Percentiles rank a stretch among this genome's conserved stretches.
Conservation (phyloP, 2,113 vertebrate species). For the Tupaia chinensis region DNA sequence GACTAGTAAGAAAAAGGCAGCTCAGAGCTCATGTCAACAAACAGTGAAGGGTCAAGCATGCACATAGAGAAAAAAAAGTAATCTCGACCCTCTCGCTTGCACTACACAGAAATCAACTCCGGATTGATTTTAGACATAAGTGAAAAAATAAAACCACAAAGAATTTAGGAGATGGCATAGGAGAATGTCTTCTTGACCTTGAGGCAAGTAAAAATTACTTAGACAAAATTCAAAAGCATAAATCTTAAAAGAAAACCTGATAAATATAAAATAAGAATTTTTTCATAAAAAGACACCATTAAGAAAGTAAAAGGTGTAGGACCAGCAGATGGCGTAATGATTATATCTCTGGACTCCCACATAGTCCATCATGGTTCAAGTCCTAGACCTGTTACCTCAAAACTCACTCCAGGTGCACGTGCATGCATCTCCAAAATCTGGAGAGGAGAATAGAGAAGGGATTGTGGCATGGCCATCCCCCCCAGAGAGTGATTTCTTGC, state of each 20-base stretch:
- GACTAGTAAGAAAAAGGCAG: background rate
- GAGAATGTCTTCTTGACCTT: background rate
- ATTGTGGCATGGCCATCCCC: no score
- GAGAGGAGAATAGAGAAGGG: no score
- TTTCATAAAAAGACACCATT: constrained; percentile 28
- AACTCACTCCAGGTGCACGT: no score
- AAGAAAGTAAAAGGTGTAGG: background rate
- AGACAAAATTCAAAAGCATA: background rate
- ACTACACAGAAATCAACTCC: background rate
- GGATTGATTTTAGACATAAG: background rate
- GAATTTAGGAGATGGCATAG: background rate
- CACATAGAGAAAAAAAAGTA: background rate
- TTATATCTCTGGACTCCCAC: no score
- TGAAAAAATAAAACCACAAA: background rate
- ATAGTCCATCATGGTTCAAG: no score
- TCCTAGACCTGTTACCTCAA: no score
- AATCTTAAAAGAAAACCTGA: background rate
- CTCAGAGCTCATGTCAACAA: background rate
- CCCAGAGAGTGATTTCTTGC: no score
- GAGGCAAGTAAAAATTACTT: background rate
- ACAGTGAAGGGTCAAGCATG: background rate
- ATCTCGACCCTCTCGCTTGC: background rate
- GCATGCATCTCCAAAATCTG: no score
- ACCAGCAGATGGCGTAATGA: no score
- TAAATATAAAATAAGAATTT: constrained; percentile 9